A percentile compares a stretch with the other conserved stretches of the same genome.
Evolutionary conservation across 2,888 invertebrate genomes (phyloP).

Genomic region (Nomada goodeniana): DNA sequence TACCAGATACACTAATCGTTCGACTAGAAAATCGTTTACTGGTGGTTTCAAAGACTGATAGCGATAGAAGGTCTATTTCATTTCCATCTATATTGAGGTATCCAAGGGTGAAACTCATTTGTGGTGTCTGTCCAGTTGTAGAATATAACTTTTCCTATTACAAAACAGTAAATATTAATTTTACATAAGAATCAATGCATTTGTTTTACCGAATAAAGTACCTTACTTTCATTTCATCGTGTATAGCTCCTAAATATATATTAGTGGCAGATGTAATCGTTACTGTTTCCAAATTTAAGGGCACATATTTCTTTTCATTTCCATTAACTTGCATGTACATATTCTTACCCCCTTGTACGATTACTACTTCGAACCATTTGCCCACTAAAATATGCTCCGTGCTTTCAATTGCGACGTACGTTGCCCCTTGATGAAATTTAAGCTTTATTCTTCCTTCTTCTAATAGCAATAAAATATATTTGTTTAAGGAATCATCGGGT

Average conservation of each 20-base stretch:
- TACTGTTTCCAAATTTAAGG: slow-evolving; percentile 35
- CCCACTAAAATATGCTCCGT: slow-evolving; percentile 82
- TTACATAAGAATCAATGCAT: not conserved
- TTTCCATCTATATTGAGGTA: slow-evolving; percentile 53
- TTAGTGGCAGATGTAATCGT: slow-evolving; percentile 34
- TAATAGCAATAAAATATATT: slow-evolving; percentile 83
- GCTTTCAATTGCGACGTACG: slow-evolving; percentile 82
- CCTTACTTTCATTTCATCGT: slow-evolving; percentile 53
- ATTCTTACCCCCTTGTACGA: slow-evolving; percentile 80
- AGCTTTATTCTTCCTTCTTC: slow-evolving; percentile 84
- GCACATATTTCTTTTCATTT: slow-evolving; percentile 74
- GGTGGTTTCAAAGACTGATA: slow-evolving; percentile 54
- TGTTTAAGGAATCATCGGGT: slow-evolving; percentile 74
- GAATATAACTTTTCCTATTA: slow-evolving; percentile 53
- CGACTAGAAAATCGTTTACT: slow-evolving; percentile 60
- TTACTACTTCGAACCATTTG: slow-evolving; percentile 84
- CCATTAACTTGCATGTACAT: slow-evolving; percentile 84
- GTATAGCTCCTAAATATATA: slow-evolving; percentile 56
- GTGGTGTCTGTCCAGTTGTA: slow-evolving; percentile 48
- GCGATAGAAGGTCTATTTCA: slow-evolving; percentile 54
- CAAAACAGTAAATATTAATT: not conserved
- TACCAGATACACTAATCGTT: slow-evolving; percentile 62
- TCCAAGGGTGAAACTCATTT: slow-evolving; percentile 59
- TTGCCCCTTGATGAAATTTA: slow-evolving; percentile 79
- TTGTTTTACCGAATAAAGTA: not conserved